Conservation (phyloP, 2,888 invertebrate genomes). For the Drosophila formosana region DNA sequence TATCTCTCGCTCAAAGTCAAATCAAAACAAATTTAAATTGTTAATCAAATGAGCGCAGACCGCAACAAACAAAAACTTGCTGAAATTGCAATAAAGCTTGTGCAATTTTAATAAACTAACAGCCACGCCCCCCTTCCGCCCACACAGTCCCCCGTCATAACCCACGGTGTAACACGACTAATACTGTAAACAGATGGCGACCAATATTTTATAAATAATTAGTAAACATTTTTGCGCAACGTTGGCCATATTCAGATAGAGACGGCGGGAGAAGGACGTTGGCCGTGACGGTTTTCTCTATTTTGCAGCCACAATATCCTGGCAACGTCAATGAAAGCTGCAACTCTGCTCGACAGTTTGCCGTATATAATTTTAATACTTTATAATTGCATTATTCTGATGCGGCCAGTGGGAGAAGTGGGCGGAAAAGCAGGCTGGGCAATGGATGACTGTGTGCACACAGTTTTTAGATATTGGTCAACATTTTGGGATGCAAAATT, state of each 20-base stretch:
- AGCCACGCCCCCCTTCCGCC: neutral
- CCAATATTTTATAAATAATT: constrained; percentile 79
- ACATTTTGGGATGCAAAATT: constrained; percentile 59
- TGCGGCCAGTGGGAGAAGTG: constrained; percentile 1
- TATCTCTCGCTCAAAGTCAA: neutral
- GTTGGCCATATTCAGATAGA: constrained; percentile 33
- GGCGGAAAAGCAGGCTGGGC: neutral
- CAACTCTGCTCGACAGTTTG: constrained; percentile 33
- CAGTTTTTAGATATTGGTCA: constrained; percentile 27
- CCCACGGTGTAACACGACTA: constrained; percentile 31
- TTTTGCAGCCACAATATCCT: constrained; percentile 47
- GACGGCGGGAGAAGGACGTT: neutral
- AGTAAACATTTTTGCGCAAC: constrained; percentile 64
- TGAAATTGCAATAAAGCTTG: constrained; percentile 24
- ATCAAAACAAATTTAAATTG: constrained; percentile 6
- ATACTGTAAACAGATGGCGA: constrained; percentile 60
- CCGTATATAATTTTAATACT: constrained; percentile 74
- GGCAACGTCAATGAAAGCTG: constrained; percentile 53
- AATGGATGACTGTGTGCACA: neutral
- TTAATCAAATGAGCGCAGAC: neutral
- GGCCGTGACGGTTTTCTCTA: neutral
- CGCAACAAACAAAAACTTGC: constrained; percentile 9
- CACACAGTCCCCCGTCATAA: too few species aligned
- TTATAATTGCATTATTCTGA: constrained; percentile 64
- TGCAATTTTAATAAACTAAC: constrained; percentile 36